Evolutionary conservation across 2,888 invertebrate species (phyloP).

Genomic region (Autographa gamma): DNA sequence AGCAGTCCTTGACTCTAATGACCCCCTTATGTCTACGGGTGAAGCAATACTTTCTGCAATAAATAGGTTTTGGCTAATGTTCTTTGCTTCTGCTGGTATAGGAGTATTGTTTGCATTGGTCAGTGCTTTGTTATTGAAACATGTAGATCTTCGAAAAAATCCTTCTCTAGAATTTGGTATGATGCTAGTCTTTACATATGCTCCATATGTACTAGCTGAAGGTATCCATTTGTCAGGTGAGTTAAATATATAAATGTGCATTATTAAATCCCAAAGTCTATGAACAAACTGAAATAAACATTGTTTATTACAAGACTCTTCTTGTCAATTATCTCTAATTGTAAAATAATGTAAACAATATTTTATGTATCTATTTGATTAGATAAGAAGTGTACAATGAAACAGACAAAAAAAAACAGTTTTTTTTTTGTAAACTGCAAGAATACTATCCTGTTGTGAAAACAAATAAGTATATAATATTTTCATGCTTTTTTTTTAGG

Average conservation of each 20-base stretch:
- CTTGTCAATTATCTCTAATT: no score
- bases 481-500: constrained; percentile 87
- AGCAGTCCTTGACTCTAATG: constrained; percentile 92
- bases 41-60: constrained; percentile 96
- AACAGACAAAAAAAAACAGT: neutral
- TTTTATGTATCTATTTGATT: no score
- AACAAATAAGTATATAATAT: neutral
- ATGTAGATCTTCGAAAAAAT: constrained; percentile 98
- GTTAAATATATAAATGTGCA: neutral
- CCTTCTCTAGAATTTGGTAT: constrained; percentile 99
- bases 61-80: constrained; percentile 98
- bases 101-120: constrained; percentile 98
- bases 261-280: neutral
- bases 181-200: constrained; percentile 99
- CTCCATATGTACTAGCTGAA: constrained; percentile 99
- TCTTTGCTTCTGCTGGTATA: constrained; percentile 99
- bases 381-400: no score
- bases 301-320: no score
- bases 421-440: no score
- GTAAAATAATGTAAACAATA: no score
- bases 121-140: constrained; percentile 97
- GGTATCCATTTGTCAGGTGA: constrained; percentile 97
- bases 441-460: neutral
- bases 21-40: constrained; percentile 90
- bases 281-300: no score